Base-by-base conservation (phyloP, 1,140 invertebrate species). In the Euura saliciscinereae region DNA sequence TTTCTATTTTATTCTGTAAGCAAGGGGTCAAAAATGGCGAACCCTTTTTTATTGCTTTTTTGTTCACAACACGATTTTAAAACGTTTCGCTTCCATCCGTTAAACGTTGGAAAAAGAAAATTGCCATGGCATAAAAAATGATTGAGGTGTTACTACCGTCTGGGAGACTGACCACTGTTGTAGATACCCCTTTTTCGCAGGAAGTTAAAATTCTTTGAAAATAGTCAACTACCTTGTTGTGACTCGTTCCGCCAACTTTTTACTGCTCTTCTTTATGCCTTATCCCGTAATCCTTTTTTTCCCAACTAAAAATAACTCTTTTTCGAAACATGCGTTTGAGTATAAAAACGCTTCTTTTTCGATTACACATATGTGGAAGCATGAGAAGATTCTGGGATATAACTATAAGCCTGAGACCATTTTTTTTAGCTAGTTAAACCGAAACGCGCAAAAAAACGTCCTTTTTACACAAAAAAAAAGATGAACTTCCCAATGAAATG, bases 21-120 rank as follows among this genome's bases (percentile, higher is more conserved):
- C 76, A 72, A 71, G 72, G 66, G 44, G 44, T 45, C 45, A 45
- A 13, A 44, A 67, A 67, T 67, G 28, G 67, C 45, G 10, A 74
- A 73, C 10, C 66, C 73, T 74, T 71, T 75, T 79, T 78, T 79
- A 76, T 71, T 71, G 13, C 51, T 59, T 8, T 59, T 59, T 59
- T 59, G 51, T 59, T 0, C 6, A 28, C 28, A 28, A 28, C 28
- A 28, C 28, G 3, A 6, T 59, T 59, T 59, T 59, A 11, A 59
- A 59, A 59, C 51, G 28, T 28, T 28, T 28, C 3, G 3, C 3
- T 3, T 59, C 51, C 51, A n/a, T 59, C 3, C 10, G 51, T n/a
- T 59, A 6, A 59, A n/a, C 51, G 51, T 28, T n/a, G 51, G 28
- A 1, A 6, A 59, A 59, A n/a, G 13, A 11, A 59, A 59, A 59